These are phyloP conservation scores for Agrenia bidenticulata DNA, from an alignment of 2,888 invertebrate genomes.

Conservation along the genomic window DNA sequence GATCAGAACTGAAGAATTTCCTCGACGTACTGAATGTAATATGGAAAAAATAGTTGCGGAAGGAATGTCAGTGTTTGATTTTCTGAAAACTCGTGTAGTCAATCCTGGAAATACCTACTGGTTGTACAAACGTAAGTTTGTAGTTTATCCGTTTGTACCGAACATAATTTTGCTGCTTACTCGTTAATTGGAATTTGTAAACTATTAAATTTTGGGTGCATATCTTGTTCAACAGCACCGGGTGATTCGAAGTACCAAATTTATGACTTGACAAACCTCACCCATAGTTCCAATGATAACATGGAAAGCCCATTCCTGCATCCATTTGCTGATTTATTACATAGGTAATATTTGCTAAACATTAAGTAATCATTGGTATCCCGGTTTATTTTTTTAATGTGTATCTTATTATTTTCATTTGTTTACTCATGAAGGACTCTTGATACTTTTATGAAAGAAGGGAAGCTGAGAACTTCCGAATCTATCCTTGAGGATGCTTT, in stretches of 20 bases:
- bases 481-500: too few species aligned
- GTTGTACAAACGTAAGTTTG: slow-evolving; percentile 26
- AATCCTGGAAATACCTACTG: slow-evolving; percentile 26
- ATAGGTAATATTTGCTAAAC: too few species aligned
- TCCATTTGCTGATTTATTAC: too few species aligned
- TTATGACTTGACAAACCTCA: background rate
- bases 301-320: too few species aligned
- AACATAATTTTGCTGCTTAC: background rate
- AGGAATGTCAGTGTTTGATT: slow-evolving; percentile 3
- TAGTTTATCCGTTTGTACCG: background rate
- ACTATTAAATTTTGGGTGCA: background rate
- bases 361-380: too few species aligned
- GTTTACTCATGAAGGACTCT: too few species aligned
- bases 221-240: background rate
- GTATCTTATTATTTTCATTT: too few species aligned
- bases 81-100: slow-evolving; percentile 8
- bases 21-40: slow-evolving; percentile 14
- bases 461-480: too few species aligned
- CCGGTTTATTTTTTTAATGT: too few species aligned
- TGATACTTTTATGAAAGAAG: too few species aligned
- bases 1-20: slow-evolving; percentile 19
- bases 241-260: background rate
- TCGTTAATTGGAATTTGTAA: background rate
- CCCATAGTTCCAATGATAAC: too few species aligned
- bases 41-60: background rate